These are phyloP conservation scores for Drosophila fungiperda DNA, from an alignment of 2,888 invertebrate genomes.

Conservation along the genomic window DNA sequence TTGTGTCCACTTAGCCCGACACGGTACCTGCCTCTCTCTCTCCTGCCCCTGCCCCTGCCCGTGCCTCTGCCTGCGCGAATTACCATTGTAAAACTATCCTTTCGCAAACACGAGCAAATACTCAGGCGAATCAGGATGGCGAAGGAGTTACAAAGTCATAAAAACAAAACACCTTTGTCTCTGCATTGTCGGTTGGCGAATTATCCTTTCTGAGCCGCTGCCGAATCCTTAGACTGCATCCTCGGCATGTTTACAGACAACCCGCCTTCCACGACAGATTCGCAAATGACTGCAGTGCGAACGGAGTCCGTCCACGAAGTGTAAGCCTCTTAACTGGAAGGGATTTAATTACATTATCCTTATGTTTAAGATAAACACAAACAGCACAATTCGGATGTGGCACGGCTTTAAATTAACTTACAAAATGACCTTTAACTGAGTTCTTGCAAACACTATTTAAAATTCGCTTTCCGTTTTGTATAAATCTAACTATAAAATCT, in stretches of 20 bases:
- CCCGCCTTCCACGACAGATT: constrained; percentile 59
- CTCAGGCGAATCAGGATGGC: constrained; percentile 27
- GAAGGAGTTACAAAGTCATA: constrained; percentile 82
- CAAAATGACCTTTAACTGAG: constrained; percentile 8
- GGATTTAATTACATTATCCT: constrained; percentile 83
- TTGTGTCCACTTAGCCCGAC: constrained; percentile 65
- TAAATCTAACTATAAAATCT: neutral
- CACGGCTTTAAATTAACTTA: constrained; percentile 27
- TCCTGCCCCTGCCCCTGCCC: constrained; percentile 36
- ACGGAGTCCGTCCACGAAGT: constrained; percentile 1
- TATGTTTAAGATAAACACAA: constrained; percentile 83
- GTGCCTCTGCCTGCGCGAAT: constrained; percentile 51
- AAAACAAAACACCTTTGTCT: constrained; percentile 82
- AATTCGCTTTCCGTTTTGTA: neutral
- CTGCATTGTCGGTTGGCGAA: constrained; percentile 67
- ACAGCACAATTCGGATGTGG: constrained; percentile 25
- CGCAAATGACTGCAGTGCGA: constrained; percentile 57
- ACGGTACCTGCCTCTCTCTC: constrained; percentile 60
- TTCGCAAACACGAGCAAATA: constrained; percentile 64
- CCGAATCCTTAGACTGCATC: constrained; percentile 58
- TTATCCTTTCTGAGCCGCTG: constrained; percentile 66
- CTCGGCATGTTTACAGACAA: constrained; percentile 52
- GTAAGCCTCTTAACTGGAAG: constrained; percentile 78
- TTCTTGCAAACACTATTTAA: constrained; percentile 1
- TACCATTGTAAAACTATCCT: constrained; percentile 74